A percentile compares a stretch with the other conserved stretches of the same genome.
phyloP scores from a whole-genome alignment of 2,888 invertebrate species.

The Sarcophaga variegata region DNA sequence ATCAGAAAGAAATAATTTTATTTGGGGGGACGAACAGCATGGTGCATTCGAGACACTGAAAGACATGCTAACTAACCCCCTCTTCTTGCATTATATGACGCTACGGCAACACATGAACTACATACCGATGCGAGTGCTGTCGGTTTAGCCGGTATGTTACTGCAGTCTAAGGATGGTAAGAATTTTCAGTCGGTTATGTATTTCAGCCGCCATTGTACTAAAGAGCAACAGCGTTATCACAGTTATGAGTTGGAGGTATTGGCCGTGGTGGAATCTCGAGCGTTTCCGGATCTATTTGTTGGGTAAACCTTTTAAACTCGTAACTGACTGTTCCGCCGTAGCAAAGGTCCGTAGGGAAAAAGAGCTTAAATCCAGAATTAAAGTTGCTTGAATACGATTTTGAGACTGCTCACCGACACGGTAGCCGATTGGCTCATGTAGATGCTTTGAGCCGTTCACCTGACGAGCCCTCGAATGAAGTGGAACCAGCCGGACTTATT shows the following conservation, averaged over 20 bases:
- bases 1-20: constrained; percentile 36
- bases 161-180: constrained; percentile 44
- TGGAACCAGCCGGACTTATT: constrained; percentile 50
- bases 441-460: constrained; percentile 58
- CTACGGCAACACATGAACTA: constrained; percentile 35
- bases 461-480: constrained; percentile 31
- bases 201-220: constrained; percentile 60
- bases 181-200: constrained; percentile 56
- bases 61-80: constrained; percentile 33
- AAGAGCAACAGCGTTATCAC: constrained; percentile 67
- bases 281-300: constrained; percentile 75
- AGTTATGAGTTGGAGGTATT: constrained; percentile 78
- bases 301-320: constrained; percentile 38
- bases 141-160: constrained; percentile 53
- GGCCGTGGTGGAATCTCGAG: constrained; percentile 76
- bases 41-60: constrained; percentile 31
- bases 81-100: constrained; percentile 35
- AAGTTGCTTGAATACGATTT: constrained; percentile 26
- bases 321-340: constrained; percentile 45
- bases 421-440: constrained; percentile 24
- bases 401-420: constrained; percentile 7
- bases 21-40: constrained; percentile 23
- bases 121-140: constrained; percentile 54
- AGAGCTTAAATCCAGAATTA: constrained; percentile 39
- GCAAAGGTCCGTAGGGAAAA: constrained; percentile 29